phyloP scores from a whole-genome alignment of 1,140 invertebrate genomes.

The Linepithema humile region DNA sequence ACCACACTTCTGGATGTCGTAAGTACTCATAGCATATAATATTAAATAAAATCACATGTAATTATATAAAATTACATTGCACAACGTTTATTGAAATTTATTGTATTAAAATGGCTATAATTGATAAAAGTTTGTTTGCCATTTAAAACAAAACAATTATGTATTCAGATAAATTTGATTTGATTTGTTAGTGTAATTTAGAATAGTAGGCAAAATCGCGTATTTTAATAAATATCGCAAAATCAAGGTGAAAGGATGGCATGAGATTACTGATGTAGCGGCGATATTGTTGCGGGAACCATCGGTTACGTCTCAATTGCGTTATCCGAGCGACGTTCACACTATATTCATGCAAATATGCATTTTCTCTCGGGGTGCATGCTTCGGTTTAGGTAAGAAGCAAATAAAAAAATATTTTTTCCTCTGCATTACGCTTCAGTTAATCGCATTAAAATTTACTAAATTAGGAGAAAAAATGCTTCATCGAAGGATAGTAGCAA shows the following conservation, averaged over 20 bases:
- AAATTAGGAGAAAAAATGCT: slow-evolving; percentile 86
- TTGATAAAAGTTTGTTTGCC: neutral
- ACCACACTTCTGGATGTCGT: slow-evolving; percentile 77
- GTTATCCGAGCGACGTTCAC: slow-evolving; percentile 69
- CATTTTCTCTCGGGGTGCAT: slow-evolving; percentile 76
- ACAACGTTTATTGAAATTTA: no score
- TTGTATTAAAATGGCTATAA: no score
- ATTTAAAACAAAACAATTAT: neutral
- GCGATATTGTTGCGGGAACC: slow-evolving; percentile 75
- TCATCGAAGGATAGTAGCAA: slow-evolving; percentile 86
- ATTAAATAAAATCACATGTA: no score
- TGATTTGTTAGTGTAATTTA: neutral
- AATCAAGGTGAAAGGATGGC: slow-evolving; percentile 76
- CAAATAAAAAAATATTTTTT: neutral
- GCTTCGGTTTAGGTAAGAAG: slow-evolving; percentile 78
- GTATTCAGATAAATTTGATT: neutral
- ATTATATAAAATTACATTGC: no score
- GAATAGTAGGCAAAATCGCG: neutral
- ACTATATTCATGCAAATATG: slow-evolving; percentile 81
- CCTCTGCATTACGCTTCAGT: neutral
- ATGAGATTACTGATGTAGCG: slow-evolving; percentile 77
- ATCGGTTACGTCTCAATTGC: slow-evolving; percentile 66
- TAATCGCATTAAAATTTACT: slow-evolving; percentile 66
- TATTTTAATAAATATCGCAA: slow-evolving; percentile 16
- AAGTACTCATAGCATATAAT: slow-evolving; percentile 53